Base-by-base conservation (phyloP, 1,140 invertebrate species). In the Elysia chlorotica region DNA sequence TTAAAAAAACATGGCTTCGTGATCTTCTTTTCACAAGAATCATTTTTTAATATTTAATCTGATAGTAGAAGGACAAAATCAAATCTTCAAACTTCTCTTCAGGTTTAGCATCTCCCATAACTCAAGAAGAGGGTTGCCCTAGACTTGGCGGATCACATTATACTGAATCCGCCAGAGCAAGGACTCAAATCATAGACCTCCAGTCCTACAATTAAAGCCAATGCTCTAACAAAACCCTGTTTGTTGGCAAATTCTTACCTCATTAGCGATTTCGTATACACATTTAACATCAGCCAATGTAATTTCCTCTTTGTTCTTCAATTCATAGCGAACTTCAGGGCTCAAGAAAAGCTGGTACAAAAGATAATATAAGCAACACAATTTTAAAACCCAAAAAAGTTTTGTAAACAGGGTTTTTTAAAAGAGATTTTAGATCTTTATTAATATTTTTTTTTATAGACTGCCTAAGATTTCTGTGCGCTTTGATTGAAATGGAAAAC, bases 301-400 rank as follows among this genome's bases (percentile, higher is more conserved):
- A 1, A 85, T 41, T 17, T 71, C 37, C 72, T 85, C 80, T 2
- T 81, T 78, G 73, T 81, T 28, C 37, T 81, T 82, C 23, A 86
- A 59, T 36, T 85, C 85, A 76, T 85, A 86, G n/a, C 82, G 71
- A 0, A 83, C 82, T 31, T 83, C 76, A 30, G 82, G 80, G 25
- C 65, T 74, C 36, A 86, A 69, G 33, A 77, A 79, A 48, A 81
- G 65, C 84, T 85, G 76, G 79, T 77, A 54, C 2, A 72, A 63
- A 56, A 54, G 23, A 54, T 2, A 41, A 35, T 35, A 62, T 5
- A 38, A n/a, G 4, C 5, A 38, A 0, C 4, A n/a, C 21, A 21
- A 66, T 0, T 23, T 28, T 0, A 17, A 38, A 28, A 23, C 4
- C 36, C 3, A 37, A 4, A 3, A 35, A 2, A 21, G 35, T 65